Evolutionary conservation across 2,113 vertebrate genomes (phyloP).

Genomic region (Eubucco bourcierii): DNA sequence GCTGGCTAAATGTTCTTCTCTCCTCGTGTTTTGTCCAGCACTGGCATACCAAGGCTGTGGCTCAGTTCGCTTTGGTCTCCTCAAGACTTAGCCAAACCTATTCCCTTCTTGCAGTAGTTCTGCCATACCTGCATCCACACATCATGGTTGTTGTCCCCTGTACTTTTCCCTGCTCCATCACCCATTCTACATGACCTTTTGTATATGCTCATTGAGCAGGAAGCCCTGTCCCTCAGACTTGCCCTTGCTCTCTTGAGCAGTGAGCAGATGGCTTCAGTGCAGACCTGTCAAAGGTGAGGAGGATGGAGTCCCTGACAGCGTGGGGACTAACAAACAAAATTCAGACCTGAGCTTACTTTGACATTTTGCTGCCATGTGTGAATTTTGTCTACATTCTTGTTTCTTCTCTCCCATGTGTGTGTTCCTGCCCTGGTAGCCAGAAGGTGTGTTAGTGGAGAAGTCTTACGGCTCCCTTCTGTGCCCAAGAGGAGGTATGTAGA

Average conservation of each 20-base stretch:
- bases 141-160: background rate
- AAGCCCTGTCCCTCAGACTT: background rate
- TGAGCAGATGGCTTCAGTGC: background rate
- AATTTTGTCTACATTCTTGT: background rate
- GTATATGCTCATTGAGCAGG: background rate
- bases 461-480: constrained; percentile 59
- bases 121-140: background rate
- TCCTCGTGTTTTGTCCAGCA: background rate
- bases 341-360: background rate
- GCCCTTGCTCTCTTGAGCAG: background rate
- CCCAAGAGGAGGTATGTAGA: constrained; percentile 63
- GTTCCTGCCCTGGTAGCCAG: constrained; percentile 41
- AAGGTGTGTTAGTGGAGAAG: constrained; percentile 71
- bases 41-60: background rate
- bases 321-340: background rate
- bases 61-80: background rate
- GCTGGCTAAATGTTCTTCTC: background rate
- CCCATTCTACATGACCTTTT: background rate
- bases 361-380: background rate
- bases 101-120: background rate
- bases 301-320: background rate
- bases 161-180: background rate
- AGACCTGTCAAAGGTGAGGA: background rate
- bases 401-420: background rate
- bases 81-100: background rate